These are phyloP conservation scores for Syritta pipiens DNA, from an alignment of 2,888 invertebrate genomes.

Conservation along the genomic window DNA sequence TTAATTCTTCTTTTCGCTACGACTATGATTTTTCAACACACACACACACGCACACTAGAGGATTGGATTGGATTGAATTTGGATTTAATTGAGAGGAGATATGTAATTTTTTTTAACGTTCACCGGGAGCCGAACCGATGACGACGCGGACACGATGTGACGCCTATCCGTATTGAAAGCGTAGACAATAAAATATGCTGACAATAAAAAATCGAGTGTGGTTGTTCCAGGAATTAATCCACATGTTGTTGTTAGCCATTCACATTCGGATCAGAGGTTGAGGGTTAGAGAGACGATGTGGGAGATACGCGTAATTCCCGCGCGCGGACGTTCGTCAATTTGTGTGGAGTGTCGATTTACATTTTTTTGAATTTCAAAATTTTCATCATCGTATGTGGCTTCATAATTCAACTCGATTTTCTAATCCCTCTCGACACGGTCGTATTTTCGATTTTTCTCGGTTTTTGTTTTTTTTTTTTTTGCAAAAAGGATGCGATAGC, in stretches of 20 bases:
- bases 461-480: background rate
- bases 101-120: too few relatives aligned
- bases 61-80: too few relatives aligned
- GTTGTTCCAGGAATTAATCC: slow-evolving; percentile 63
- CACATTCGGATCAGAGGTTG: too few relatives aligned
- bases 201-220: slow-evolving; percentile 54
- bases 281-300: too few relatives aligned
- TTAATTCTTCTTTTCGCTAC: slow-evolving; percentile 37
- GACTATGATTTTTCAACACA: slow-evolving; percentile 32
- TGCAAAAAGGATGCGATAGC: slow-evolving; percentile 20
- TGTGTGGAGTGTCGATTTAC: too few relatives aligned
- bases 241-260: slow-evolving; percentile 69
- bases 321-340: slow-evolving; percentile 50
- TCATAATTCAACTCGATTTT: too few relatives aligned
- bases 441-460: too few relatives aligned
- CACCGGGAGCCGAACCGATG: background rate
- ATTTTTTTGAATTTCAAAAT: too few relatives aligned
- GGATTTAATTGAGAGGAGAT: too few relatives aligned
- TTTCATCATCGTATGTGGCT: too few relatives aligned
- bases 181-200: slow-evolving; percentile 68
- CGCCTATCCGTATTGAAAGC: slow-evolving; percentile 71
- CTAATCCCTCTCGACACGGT: too few relatives aligned
- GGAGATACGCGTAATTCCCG: slow-evolving; percentile 52
- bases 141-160: background rate
- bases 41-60: too few relatives aligned